phyloP scores from a whole-genome alignment of 2,888 invertebrate genomes.

The Torymus auratus region DNA sequence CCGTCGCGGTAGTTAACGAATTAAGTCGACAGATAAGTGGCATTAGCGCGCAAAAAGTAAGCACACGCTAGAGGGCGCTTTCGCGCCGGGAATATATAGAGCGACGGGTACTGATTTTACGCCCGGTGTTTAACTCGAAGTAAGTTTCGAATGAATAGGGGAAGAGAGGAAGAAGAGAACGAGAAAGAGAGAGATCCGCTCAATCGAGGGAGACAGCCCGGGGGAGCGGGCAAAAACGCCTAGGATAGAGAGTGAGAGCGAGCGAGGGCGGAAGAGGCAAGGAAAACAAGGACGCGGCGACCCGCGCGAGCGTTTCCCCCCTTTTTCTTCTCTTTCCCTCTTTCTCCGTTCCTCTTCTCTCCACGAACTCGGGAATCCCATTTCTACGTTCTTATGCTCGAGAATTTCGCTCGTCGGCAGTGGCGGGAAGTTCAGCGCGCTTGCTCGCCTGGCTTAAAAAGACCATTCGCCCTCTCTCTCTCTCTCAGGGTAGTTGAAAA shows the following conservation, averaged over 20 bases:
- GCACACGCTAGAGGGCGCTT: too few relatives aligned
- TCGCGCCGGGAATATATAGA: background rate
- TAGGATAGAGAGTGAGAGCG: background rate
- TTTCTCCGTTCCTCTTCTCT: background rate
- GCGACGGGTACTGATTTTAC: conserved; percentile 27
- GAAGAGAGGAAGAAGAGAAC: too few relatives aligned
- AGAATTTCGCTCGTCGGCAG: conserved; percentile 25
- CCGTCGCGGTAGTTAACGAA: background rate
- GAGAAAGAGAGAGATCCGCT: conserved; percentile 13
- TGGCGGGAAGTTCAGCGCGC: conserved; percentile 6
- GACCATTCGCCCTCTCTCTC: conserved; percentile 9
- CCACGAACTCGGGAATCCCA: conserved; percentile 34
- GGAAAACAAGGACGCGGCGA: conserved; percentile 15
- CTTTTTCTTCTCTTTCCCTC: background rate
- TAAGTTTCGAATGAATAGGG: conserved; percentile 37
- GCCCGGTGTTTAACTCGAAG: conserved; percentile 20
- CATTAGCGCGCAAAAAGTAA: background rate
- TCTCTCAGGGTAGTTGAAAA: too few relatives aligned
- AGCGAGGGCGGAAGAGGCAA: conserved; percentile 1
- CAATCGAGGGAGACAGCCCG: conserved; percentile 32
- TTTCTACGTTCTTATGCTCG: conserved; percentile 28
- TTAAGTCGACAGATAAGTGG: conserved; percentile 3
- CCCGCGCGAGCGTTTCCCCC: background rate
- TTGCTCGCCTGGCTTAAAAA: conserved; percentile 11
- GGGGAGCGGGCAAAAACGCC: background rate